Percentiles rank a stretch among this genome's conserved stretches.
Evolutionary conservation across 1,140 invertebrate genomes (phyloP).

Genomic region (Halesus radiatus): DNA sequence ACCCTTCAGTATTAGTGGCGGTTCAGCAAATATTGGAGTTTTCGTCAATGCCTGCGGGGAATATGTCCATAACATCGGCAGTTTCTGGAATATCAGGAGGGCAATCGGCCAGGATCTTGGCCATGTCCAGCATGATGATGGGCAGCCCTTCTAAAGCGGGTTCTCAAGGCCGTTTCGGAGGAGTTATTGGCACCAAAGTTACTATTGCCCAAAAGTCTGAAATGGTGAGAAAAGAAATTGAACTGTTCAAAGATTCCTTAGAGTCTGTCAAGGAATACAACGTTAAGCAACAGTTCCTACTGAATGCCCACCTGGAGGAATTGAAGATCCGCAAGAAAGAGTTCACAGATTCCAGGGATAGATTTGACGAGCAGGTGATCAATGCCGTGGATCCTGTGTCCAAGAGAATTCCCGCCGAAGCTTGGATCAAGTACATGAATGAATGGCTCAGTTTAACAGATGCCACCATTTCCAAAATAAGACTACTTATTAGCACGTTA

Average conservation of each 20-base stretch:
- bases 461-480: slow-evolving; percentile 67
- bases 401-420: slow-evolving; percentile 70
- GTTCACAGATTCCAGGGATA: slow-evolving; percentile 19
- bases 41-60: slow-evolving; percentile 57
- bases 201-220: slow-evolving; percentile 65
- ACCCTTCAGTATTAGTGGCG: slow-evolving; percentile 63
- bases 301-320: slow-evolving; percentile 69
- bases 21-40: slow-evolving; percentile 65
- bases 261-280: slow-evolving; percentile 59
- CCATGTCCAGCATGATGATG: slow-evolving; percentile 49
- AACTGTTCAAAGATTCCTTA: slow-evolving; percentile 62
- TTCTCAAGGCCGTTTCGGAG: slow-evolving; percentile 62
- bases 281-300: slow-evolving; percentile 60
- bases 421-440: slow-evolving; percentile 70
- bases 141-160: slow-evolving; percentile 61
- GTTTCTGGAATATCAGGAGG: not conserved
- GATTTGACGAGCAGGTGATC: slow-evolving; percentile 25
- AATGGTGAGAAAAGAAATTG: slow-evolving; percentile 66
- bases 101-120: slow-evolving; percentile 57
- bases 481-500: slow-evolving; percentile 68
- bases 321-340: slow-evolving; percentile 58
- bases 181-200: slow-evolving; percentile 61
- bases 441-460: slow-evolving; percentile 68
- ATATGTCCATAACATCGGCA: not conserved
- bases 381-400: slow-evolving; percentile 41